Percentiles rank a stretch among this genome's conserved stretches.
phyloP scores from a whole-genome alignment of 1,140 invertebrate species.

The Lordiphosa stackelbergi region DNA sequence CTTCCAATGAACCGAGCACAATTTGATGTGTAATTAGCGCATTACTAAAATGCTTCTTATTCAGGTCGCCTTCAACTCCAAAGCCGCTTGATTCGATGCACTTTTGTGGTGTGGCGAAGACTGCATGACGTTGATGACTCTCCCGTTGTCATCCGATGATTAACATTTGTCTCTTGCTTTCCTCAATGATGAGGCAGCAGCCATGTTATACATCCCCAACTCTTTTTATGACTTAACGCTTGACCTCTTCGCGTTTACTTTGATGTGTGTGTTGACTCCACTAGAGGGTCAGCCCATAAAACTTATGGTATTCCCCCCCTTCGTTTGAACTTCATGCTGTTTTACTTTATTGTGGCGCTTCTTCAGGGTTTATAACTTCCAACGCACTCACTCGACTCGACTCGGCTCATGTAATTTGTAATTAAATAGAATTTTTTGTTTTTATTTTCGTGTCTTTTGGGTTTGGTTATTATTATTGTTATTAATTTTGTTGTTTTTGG shows the following conservation, averaged over 20 bases:
- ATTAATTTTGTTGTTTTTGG: background rate
- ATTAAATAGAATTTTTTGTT: conserved; percentile 61
- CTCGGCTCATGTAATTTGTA: conserved; percentile 61
- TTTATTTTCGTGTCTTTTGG: conserved; percentile 46
- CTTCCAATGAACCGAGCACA: conserved; percentile 42
- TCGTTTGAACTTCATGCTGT: conserved; percentile 58
- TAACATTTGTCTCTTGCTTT: conserved; percentile 57
- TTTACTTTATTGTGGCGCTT: conserved; percentile 44
- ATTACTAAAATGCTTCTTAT: conserved; percentile 64
- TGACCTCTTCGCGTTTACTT: conserved; percentile 66
- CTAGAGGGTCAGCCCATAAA: conserved; percentile 50
- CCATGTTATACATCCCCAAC: conserved; percentile 27
- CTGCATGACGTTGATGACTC: conserved; percentile 40
- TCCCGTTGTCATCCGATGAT: conserved; percentile 31
- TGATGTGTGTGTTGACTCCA: conserved; percentile 64
- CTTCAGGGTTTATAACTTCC: conserved; percentile 20
- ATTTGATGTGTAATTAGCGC: conserved; percentile 66
- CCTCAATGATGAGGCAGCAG: conserved; percentile 26
- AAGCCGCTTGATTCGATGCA: conserved; percentile 18
- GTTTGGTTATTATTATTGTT: conserved; percentile 43
- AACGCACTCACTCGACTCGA: background rate
- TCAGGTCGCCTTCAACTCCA: conserved; percentile 48
- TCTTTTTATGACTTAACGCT: conserved; percentile 61
- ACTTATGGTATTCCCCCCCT: conserved; percentile 23
- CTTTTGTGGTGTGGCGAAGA: conserved; percentile 26